Evolutionary conservation across 2,888 invertebrate species (phyloP).

Genomic region (Mimumesa dahlbomi): DNA sequence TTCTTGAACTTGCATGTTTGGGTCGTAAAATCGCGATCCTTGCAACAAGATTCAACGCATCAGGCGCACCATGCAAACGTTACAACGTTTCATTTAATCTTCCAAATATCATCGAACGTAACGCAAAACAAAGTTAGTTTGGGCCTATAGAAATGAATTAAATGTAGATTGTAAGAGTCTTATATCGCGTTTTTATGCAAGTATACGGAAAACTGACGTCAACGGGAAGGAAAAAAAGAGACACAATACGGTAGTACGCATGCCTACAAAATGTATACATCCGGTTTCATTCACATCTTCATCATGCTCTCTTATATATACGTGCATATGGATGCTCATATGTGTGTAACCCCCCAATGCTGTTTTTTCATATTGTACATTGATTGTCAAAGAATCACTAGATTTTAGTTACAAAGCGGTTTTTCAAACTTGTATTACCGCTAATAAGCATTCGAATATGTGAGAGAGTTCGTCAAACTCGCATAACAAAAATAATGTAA

Average conservation of each 20-base stretch:
- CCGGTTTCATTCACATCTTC: constrained; percentile 51
- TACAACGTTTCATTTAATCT: neutral
- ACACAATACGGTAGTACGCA: constrained; percentile 44
- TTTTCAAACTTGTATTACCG: no score
- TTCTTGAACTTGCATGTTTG: constrained; percentile 72
- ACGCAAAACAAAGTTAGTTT: constrained; percentile 4
- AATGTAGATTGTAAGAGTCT: constrained; percentile 23
- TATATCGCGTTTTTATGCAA: constrained; percentile 35
- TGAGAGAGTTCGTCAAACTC: no score
- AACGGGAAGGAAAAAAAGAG: constrained; percentile 54
- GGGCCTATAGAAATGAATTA: constrained; percentile 18
- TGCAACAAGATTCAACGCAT: constrained; percentile 29
- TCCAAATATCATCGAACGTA: neutral
- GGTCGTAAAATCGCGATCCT: constrained; percentile 29
- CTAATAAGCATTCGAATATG: no score
- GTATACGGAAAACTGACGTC: constrained; percentile 54
- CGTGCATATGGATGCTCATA: no score
- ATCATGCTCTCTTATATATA: no score
- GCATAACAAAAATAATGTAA: no score
- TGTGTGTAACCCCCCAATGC: no score
- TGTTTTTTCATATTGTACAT: no score
- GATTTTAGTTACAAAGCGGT: no score
- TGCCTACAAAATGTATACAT: constrained; percentile 47
- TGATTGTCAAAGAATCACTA: no score
- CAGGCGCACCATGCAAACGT: constrained; percentile 29